Evolutionary conservation across 1,140 invertebrate genomes (phyloP).

Genomic region (Zaprionus tsacasi): DNA sequence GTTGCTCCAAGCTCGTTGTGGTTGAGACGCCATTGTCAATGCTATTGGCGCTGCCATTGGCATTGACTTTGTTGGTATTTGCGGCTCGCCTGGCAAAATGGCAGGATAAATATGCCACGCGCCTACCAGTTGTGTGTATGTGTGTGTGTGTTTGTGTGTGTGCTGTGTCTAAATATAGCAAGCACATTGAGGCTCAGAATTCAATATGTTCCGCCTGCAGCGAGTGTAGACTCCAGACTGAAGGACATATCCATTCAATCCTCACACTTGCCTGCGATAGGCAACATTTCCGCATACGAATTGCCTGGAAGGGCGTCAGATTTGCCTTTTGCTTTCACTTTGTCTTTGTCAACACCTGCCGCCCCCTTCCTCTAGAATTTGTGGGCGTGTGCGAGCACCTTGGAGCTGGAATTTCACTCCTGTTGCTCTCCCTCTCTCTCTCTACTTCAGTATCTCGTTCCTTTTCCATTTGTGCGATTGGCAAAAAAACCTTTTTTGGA

Average conservation of each 20-base stretch:
- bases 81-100: constrained; percentile 42
- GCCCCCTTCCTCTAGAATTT: neutral
- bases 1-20: neutral
- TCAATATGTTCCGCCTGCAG: constrained; percentile 16
- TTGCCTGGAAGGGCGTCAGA: neutral
- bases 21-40: constrained; percentile 10
- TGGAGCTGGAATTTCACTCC: neutral
- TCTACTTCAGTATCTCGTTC: constrained; percentile 5
- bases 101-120: constrained; percentile 63
- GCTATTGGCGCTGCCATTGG: constrained; percentile 27
- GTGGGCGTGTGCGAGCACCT: constrained; percentile 1
- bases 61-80: constrained; percentile 66
- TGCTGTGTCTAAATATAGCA: constrained; percentile 5
- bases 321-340: neutral
- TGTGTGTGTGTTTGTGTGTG: neutral
- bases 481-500: neutral
- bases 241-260: neutral
- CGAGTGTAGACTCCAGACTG: constrained; percentile 12
- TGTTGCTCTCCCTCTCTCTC: neutral
- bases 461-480: constrained; percentile 8
- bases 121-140: neutral
- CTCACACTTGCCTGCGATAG: no score
- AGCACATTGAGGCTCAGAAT: constrained; percentile 16
- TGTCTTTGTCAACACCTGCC: neutral
- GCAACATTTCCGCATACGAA: constrained; percentile 1